Evolutionary conservation across 2,113 vertebrate genomes (phyloP).

Genomic region (Tragulus kanchil): DNA sequence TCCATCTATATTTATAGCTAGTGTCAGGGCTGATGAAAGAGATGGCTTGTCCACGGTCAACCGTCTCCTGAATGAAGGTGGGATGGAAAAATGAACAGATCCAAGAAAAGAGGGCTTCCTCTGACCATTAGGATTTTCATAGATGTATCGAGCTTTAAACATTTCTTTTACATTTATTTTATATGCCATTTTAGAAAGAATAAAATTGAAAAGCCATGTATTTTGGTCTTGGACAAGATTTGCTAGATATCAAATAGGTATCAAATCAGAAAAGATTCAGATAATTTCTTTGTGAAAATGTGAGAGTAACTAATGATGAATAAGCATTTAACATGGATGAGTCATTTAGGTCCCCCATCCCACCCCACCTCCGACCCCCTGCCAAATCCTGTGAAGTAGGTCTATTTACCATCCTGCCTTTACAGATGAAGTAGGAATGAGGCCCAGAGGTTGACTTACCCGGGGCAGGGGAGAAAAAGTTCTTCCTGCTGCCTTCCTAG

Average conservation of each 20-base stretch:
- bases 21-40: neutral
- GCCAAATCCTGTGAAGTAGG: neutral
- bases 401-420: neutral
- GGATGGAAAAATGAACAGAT: neutral
- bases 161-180: neutral
- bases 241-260: neutral
- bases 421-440: neutral
- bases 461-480: neutral
- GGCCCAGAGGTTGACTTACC: neutral
- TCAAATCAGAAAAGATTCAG: neutral
- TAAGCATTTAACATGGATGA: neutral
- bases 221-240: neutral
- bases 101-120: neutral
- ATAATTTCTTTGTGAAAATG: neutral
- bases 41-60: neutral
- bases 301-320: neutral
- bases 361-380: neutral
- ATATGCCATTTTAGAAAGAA: neutral
- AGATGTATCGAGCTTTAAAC: neutral
- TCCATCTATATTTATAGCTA: slow-evolving; percentile 55
- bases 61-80: neutral
- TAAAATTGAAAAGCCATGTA: neutral
- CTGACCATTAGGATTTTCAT: neutral
- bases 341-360: neutral
- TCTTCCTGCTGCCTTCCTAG: neutral